Conservation (phyloP, 2,113 vertebrate genomes). For the Brachirus orientalis region DNA sequence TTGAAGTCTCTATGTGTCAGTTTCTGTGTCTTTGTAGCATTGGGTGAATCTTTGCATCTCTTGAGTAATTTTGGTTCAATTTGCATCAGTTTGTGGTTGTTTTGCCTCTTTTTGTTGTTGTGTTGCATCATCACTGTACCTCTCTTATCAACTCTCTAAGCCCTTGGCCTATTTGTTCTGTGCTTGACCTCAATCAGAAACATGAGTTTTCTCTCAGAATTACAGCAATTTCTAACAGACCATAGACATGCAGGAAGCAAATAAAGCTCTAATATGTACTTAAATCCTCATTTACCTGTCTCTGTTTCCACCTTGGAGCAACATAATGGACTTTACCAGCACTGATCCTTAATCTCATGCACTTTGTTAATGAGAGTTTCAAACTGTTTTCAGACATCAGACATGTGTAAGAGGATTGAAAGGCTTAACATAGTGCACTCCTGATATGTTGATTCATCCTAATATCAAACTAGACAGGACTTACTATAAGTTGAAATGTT, state of each 20-base stretch:
- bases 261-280: constrained; percentile 10
- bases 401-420: no score
- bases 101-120: neutral
- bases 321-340: constrained; percentile 30
- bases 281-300: constrained; percentile 25
- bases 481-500: no score
- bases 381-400: constrained; percentile 79
- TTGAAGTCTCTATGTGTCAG: no score
- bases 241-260: neutral
- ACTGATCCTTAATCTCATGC: constrained; percentile 69
- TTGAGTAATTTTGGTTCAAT: neutral
- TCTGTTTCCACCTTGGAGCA: constrained; percentile 12
- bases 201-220: no score
- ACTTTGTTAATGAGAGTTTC: constrained; percentile 77
- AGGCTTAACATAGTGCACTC: constrained; percentile 47
- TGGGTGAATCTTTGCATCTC: neutral
- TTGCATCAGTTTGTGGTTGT: fast-evolving
- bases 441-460: constrained; percentile 63
- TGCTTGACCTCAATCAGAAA: no score
- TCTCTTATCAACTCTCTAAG: no score
- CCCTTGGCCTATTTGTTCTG: neutral
- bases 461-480: constrained; percentile 53
- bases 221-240: no score
- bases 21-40: no score
- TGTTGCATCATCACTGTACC: neutral